Conservation (phyloP, 1,140 invertebrate species). For the Melitaea cinxia region DNA sequence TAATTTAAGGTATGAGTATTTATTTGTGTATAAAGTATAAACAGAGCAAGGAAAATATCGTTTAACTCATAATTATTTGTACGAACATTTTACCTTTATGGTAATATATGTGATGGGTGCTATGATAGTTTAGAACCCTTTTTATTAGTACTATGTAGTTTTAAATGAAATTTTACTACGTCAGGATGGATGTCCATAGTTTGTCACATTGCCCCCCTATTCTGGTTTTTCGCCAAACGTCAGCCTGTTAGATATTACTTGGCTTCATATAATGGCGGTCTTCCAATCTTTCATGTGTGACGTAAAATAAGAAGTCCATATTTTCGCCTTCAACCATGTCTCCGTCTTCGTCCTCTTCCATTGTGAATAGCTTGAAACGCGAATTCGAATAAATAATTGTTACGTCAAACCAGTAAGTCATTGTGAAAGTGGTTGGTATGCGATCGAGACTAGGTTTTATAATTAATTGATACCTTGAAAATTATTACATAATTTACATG, state of each 20-base stretch:
- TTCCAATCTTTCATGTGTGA: slow-evolving; percentile 62
- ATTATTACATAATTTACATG: no score
- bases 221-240: slow-evolving; percentile 61
- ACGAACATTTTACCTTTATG: neutral
- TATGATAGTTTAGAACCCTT: neutral
- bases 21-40: neutral
- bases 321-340: slow-evolving; percentile 31
- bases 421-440: slow-evolving; percentile 23
- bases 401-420: slow-evolving; percentile 27
- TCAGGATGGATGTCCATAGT: slow-evolving; percentile 39
- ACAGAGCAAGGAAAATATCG: neutral
- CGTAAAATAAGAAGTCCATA: slow-evolving; percentile 34
- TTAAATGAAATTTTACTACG: slow-evolving; percentile 6
- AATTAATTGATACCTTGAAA: slow-evolving; percentile 15
- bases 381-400: slow-evolving; percentile 40
- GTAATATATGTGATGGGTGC: neutral
- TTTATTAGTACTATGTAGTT: slow-evolving; percentile 2
- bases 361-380: slow-evolving; percentile 45
- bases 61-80: neutral
- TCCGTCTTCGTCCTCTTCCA: slow-evolving; percentile 59
- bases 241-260: slow-evolving; percentile 35
- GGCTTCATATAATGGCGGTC: slow-evolving; percentile 45
- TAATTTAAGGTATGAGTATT: no score
- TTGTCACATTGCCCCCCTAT: slow-evolving; percentile 59
- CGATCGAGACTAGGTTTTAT: slow-evolving; percentile 13